Evolutionary conservation across 2,888 invertebrate genomes (phyloP).

Genomic region (Rhagonycha fulva): DNA sequence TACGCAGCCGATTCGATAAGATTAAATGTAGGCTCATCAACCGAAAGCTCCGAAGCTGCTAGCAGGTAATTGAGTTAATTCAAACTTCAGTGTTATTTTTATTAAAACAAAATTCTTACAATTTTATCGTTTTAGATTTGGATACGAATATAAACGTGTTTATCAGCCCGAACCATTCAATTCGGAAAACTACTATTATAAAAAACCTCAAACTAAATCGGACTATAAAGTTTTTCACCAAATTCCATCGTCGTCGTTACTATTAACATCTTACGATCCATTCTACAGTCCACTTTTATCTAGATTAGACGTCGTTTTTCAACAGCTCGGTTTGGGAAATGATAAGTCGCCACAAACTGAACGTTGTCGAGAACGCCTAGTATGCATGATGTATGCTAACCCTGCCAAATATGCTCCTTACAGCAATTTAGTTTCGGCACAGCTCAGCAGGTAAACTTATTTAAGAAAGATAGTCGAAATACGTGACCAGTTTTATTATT

Average conservation of each 20-base stretch:
- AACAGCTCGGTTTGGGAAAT: slow-evolving; percentile 67
- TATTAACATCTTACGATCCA: slow-evolving; percentile 85
- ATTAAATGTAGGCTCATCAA: slow-evolving; percentile 34
- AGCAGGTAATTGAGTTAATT: slow-evolving; percentile 44
- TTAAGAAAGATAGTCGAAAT: not conserved
- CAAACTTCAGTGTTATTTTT: not conserved
- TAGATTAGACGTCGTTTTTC: slow-evolving; percentile 82
- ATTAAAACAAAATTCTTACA: not conserved
- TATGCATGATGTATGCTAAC: slow-evolving; percentile 86
- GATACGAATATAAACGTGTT: slow-evolving; percentile 50
- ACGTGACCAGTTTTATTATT: not conserved
- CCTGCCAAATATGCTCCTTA: slow-evolving; percentile 89
- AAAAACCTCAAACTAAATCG: slow-evolving; percentile 60
- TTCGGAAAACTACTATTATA: slow-evolving; percentile 66
- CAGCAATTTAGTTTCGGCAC: slow-evolving; percentile 86
- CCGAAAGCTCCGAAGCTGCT: slow-evolving; percentile 40
- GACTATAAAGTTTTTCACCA: slow-evolving; percentile 86
- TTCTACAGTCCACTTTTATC: slow-evolving; percentile 88
- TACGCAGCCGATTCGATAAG: slow-evolving; percentile 45
- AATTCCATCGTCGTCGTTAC: slow-evolving; percentile 80
- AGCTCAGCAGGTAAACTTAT: slow-evolving; percentile 73
- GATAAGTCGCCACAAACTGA: slow-evolving; percentile 61
- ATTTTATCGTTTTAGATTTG: slow-evolving; percentile 22
- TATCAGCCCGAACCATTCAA: slow-evolving; percentile 61
- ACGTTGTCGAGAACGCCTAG: slow-evolving; percentile 78